Evolutionary conservation across 1,140 invertebrate genomes (phyloP).

Genomic region (Dendroctonus ponderosae): DNA sequence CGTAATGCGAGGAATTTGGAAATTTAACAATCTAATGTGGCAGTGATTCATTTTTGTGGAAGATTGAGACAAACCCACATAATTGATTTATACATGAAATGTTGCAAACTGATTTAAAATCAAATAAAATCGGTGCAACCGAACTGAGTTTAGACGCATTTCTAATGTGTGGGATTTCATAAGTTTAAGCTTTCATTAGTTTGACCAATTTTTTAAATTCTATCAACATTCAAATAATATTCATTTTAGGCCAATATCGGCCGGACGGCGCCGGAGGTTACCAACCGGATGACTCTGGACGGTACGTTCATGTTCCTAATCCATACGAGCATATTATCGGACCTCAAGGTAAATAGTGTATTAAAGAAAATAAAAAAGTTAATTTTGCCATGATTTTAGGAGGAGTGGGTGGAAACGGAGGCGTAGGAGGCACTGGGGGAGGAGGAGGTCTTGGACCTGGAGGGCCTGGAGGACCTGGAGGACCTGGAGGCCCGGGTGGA

Average conservation of each 20-base stretch:
- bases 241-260: constrained; percentile 6
- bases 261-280: constrained; percentile 9
- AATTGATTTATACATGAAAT: too few species aligned
- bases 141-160: too few species aligned
- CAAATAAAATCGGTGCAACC: neutral
- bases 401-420: constrained; percentile 13
- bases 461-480: constrained; percentile 12
- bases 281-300: constrained; percentile 15
- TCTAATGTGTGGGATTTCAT: neutral
- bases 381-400: neutral
- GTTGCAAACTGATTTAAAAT: too few species aligned
- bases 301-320: constrained; percentile 14
- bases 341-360: constrained; percentile 19
- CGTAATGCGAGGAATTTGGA: too few species aligned
- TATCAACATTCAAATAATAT: neutral
- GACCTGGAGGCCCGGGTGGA: constrained; percentile 3
- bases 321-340: constrained; percentile 15
- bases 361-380: neutral
- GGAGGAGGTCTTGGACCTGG: constrained; percentile 6
- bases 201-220: constrained; percentile 2
- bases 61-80: too few species aligned
- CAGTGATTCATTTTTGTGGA: too few species aligned
- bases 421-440: neutral
- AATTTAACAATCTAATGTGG: too few species aligned
- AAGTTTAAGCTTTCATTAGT: neutral